phyloP scores from a whole-genome alignment of 2,797 vertebrate genomes.

The Macrochelys suwanniensis region DNA sequence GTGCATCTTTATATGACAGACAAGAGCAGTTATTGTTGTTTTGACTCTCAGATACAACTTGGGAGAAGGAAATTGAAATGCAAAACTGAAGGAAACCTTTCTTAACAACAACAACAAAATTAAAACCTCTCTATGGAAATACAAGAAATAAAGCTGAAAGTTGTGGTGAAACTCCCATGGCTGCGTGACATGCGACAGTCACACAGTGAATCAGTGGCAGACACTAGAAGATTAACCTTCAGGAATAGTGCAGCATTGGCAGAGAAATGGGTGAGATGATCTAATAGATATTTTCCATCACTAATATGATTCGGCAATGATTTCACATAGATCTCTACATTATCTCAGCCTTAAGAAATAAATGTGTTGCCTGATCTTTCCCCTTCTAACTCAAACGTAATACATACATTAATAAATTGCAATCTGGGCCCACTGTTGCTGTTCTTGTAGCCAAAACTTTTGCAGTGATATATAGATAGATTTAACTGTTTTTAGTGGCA shows the following conservation, averaged over 20 bases:
- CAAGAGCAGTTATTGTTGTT: not conserved
- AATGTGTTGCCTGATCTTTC: slow-evolving; percentile 58
- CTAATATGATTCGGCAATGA: slow-evolving; percentile 76
- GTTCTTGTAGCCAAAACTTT: slow-evolving; percentile 34
- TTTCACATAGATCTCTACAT: slow-evolving; percentile 76
- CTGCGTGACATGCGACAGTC: slow-evolving; percentile 59
- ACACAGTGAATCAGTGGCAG: slow-evolving; percentile 49
- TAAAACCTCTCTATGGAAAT: slow-evolving; percentile 39
- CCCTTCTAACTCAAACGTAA: slow-evolving; percentile 69
- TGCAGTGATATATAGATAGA: not conserved
- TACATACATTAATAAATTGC: slow-evolving; percentile 74
- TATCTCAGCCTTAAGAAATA: slow-evolving; percentile 72
- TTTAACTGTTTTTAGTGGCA: slow-evolving; percentile 32
- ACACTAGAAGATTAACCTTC: slow-evolving; percentile 74
- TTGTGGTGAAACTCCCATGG: slow-evolving; percentile 54
- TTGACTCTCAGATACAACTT: not conserved
- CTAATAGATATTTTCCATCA: slow-evolving; percentile 76
- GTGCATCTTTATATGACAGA: not conserved
- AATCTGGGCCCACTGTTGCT: slow-evolving; percentile 57
- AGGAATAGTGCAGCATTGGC: slow-evolving; percentile 63
- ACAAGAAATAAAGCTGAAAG: not conserved
- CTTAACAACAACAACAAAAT: not conserved
- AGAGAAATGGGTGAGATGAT: slow-evolving; percentile 78
- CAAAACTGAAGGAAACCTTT: not conserved
- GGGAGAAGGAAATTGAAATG: not conserved